phyloP scores from a whole-genome alignment of 2,888 invertebrate genomes.

The Chelonus formosanus region DNA sequence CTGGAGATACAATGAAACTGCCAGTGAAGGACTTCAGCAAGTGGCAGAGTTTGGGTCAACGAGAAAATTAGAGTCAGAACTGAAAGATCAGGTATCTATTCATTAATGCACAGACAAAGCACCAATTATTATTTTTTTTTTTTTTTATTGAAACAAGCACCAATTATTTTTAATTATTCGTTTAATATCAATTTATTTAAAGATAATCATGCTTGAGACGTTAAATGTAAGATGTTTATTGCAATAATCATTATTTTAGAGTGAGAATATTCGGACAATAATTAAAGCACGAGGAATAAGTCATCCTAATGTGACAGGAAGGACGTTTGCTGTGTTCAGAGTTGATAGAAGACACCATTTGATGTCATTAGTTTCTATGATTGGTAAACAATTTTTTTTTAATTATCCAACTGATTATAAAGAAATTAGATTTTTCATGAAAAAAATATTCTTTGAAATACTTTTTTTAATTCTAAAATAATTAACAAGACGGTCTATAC shows the following conservation, averaged over 20 bases:
- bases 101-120: background rate
- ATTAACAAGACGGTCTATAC: no score
- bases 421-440: no score
- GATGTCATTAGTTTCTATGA: conserved; percentile 88
- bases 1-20: conserved; percentile 89
- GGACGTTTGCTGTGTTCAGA: conserved; percentile 82
- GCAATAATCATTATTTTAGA: conserved; percentile 50
- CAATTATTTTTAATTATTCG: background rate
- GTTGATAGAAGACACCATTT: conserved; percentile 87
- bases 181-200: background rate
- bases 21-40: conserved; percentile 88
- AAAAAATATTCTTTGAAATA: no score
- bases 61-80: conserved; percentile 85
- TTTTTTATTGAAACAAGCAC: background rate
- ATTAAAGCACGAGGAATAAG: conserved; percentile 90
- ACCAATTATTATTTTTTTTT: background rate
- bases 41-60: conserved; percentile 93
- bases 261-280: conserved; percentile 79
- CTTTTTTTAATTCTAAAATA: no score
- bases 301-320: conserved; percentile 87
- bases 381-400: conserved; percentile 68
- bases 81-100: conserved; percentile 76
- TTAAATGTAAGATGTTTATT: conserved; percentile 5
- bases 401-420: background rate
- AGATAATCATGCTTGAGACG: background rate